Evolutionary conservation across 2,888 invertebrate genomes (phyloP).

Genomic region (Drosophila hamatofila): DNA sequence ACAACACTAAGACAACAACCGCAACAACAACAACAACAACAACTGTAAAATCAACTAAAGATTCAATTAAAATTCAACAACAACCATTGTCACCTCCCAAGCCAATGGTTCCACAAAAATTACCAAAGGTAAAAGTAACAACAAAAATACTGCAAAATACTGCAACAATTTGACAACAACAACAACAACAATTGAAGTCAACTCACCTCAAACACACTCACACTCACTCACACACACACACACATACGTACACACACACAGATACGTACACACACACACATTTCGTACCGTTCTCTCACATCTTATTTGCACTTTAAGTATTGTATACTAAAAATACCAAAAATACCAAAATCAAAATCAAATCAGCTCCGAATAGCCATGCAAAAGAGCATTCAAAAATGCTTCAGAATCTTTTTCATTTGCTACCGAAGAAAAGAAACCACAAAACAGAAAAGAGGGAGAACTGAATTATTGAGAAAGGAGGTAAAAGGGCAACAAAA

Average conservation of each 20-base stretch:
- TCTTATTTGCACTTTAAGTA: conserved; percentile 28
- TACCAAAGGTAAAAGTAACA: conserved; percentile 82
- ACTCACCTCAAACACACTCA: conserved; percentile 30
- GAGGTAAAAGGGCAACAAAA: not conserved
- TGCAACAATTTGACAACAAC: conserved; percentile 41
- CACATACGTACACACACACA: conserved; percentile 26
- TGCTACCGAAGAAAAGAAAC: not conserved
- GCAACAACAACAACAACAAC: conserved; percentile 44
- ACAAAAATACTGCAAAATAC: conserved; percentile 17
- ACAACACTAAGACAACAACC: conserved; percentile 52
- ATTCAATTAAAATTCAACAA: conserved; percentile 82
- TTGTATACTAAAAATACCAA: not conserved
- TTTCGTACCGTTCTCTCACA: conserved; percentile 39
- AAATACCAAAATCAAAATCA: conserved; percentile 6
- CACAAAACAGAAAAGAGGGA: not conserved
- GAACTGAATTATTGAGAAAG: not conserved
- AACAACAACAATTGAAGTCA: conserved; percentile 31
- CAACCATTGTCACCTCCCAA: conserved; percentile 85
- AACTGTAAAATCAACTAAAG: conserved; percentile 63
- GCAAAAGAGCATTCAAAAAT: not conserved
- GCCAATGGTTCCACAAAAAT: conserved; percentile 84
- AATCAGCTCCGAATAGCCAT: not conserved
- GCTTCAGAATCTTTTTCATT: not conserved
- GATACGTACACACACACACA: conserved; percentile 28
- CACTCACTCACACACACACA: conserved; percentile 9